phyloP scores from a whole-genome alignment of 2,888 invertebrate species.

The Sceliomorpha sp. region DNA sequence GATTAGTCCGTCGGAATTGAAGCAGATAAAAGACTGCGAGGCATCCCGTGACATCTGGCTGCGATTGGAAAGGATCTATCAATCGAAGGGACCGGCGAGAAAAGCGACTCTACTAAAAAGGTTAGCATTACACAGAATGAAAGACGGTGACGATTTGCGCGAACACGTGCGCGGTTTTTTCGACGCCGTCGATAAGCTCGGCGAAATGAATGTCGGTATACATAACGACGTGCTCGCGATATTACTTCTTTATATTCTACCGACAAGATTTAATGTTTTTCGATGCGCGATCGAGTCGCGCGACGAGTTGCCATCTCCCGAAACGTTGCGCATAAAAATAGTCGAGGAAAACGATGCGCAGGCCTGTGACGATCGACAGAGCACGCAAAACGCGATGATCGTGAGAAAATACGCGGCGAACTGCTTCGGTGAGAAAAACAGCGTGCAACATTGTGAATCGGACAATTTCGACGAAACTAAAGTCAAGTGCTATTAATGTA shows the following conservation, averaged over 20 bases:
- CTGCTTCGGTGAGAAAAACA: background rate
- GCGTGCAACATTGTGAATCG: background rate
- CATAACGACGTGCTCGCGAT: slow-evolving; percentile 24
- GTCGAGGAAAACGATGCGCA: slow-evolving; percentile 18
- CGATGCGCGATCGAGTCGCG: slow-evolving; percentile 50
- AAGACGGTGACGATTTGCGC: slow-evolving; percentile 19
- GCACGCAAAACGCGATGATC: slow-evolving; percentile 16
- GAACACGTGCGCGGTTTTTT: slow-evolving; percentile 22
- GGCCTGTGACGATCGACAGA: background rate
- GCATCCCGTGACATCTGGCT: slow-evolving; percentile 23
- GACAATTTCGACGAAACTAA: slow-evolving; percentile 1
- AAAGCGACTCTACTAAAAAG: slow-evolving; percentile 22
- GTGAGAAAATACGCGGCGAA: background rate
- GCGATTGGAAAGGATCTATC: slow-evolving; percentile 21
- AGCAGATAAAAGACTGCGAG: slow-evolving; percentile 5
- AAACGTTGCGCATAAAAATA: slow-evolving; percentile 30
- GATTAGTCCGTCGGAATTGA: slow-evolving; percentile 18
- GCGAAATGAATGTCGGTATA: slow-evolving; percentile 31
- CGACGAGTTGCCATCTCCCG: slow-evolving; percentile 33
- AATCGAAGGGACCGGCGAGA: slow-evolving; percentile 15
- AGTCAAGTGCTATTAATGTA: no score
- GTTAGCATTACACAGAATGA: slow-evolving; percentile 21
- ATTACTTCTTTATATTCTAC: slow-evolving; percentile 20
- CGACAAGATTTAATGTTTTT: slow-evolving; percentile 26
- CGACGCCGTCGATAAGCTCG: slow-evolving; percentile 36